Percentiles rank a stretch among this genome's conserved stretches.
Evolutionary conservation across 2,113 vertebrate species (phyloP).

Genomic region (Urocynchramus pylzowi): DNA sequence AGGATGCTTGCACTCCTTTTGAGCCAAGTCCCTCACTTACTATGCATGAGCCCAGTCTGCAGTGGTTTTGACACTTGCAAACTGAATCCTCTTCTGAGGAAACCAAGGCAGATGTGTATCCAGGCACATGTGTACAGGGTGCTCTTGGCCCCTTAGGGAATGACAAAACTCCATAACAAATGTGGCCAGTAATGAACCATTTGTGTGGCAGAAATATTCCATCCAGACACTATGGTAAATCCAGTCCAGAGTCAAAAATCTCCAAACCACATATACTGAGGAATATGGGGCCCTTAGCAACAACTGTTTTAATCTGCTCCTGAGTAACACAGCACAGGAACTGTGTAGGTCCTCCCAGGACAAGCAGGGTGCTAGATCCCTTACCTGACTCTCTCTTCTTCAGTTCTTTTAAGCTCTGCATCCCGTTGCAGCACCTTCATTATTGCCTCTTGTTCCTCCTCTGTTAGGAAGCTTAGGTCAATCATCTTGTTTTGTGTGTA

Average conservation of each 20-base stretch:
- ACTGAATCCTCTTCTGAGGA: background rate
- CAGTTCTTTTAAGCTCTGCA: slow-evolving; percentile 82
- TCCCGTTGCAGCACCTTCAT: slow-evolving; percentile 87
- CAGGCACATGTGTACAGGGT: background rate
- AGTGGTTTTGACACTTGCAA: background rate
- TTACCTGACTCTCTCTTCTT: slow-evolving; percentile 89
- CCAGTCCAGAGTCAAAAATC: background rate
- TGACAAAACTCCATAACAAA: background rate
- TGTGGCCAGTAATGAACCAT: background rate
- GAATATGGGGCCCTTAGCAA: background rate
- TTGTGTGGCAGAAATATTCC: background rate
- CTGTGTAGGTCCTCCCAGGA: background rate
- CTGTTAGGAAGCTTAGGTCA: slow-evolving; percentile 89
- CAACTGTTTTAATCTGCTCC: background rate
- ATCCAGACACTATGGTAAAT: background rate
- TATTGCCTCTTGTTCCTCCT: slow-evolving; percentile 88
- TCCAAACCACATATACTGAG: background rate
- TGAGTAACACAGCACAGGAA: background rate
- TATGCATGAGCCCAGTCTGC: background rate
- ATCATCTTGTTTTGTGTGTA: slow-evolving; percentile 78
- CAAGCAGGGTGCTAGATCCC: background rate
- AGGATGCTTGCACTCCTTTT: background rate
- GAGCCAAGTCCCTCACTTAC: background rate
- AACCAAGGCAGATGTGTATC: background rate
- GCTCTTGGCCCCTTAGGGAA: background rate